These are phyloP conservation scores for Sander lucioperca DNA, from an alignment of 2,113 vertebrate genomes.

Conservation along the genomic window DNA sequence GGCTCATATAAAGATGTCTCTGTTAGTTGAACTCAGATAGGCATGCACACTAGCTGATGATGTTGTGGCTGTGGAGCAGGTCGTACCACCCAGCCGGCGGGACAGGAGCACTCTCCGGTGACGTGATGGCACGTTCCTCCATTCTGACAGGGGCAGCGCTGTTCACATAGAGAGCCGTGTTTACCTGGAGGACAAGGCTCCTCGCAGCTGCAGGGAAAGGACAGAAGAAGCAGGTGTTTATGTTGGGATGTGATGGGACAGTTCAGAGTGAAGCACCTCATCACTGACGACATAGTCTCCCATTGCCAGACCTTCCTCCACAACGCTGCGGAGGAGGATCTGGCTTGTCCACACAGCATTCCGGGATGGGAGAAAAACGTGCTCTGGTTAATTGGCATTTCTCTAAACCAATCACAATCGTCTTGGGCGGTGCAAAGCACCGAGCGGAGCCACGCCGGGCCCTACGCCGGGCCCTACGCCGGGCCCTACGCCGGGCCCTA, in stretches of 20 bases:
- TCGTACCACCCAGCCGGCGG: constrained; percentile 91
- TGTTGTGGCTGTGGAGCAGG: not conserved
- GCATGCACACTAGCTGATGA: not conserved
- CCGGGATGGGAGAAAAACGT: too few species aligned
- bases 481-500: too few species aligned
- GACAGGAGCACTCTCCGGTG: constrained; percentile 91
- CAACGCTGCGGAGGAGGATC: too few species aligned
- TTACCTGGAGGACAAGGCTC: constrained; percentile 91
- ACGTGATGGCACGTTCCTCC: constrained; percentile 92
- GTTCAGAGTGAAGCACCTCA: too few species aligned
- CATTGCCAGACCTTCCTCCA: too few species aligned
- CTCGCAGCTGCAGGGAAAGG: constrained; percentile 86
- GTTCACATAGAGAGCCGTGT: constrained; percentile 90
- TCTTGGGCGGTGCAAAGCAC: too few species aligned
- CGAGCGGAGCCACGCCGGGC: too few species aligned
- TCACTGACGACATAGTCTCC: too few species aligned
- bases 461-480: too few species aligned
- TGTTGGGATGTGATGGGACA: not conserved
- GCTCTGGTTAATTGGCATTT: too few species aligned
- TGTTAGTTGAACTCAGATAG: not conserved
- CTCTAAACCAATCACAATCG: too few species aligned
- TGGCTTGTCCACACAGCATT: too few species aligned
- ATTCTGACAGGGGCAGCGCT: constrained; percentile 94
- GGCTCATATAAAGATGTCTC: not conserved
- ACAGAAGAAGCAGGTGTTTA: not conserved